Evolutionary conservation across 2,113 vertebrate species (phyloP), one percentile per base, ranked within the genome.

Genomic region (Aleadryas rufinucha): DNA sequence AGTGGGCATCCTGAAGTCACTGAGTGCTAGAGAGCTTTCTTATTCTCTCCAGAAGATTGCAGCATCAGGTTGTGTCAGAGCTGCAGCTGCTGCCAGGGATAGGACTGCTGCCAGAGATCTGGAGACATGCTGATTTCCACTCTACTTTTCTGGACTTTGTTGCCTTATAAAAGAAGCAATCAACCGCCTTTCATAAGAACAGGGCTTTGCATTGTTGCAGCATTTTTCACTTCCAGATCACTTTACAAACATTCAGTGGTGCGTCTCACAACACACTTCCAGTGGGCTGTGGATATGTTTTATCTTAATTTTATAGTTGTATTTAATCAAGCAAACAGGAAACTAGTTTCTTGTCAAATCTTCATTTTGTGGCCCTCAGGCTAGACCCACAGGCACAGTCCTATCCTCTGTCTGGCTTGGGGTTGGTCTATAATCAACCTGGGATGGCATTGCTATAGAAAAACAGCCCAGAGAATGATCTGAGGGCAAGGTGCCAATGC

Each of bases 251-350:
- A 22, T 69, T 64, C 39, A 85, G 45, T 16, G 20, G 33, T 70
- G 44, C 21, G 24, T 63, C 52, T 93, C 74, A 74, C 53, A 80
- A 70, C 24, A 42, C 18, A 68, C 45, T 54, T 90, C 19, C 72
- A 80, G 68, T 52, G 56, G 11, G 17, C 56, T 87, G 44, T 74
- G n/a, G 79, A 23, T 63, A 44, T 35, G 60, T 71, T 88, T 84
- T 84, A 81, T 88, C 87, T 80, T 86, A n/a, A 89, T 75, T 70
- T 93, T 86, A 53, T 18, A 64, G 76, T 22, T 56, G 20, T 30
- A 54, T 81, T 93, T 90, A 90, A 95, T 65, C 88, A 94, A 56
- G 37, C 41, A 78, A 92, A 66, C 64, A 92, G 54, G 76, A 94
- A 96, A 78, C 21, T 59, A 70, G 33, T 72, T 94, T 80, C 70